These are phyloP conservation scores for Carpatolechia fugitivella DNA, from an alignment of 2,888 invertebrate genomes.

Conservation along the genomic window DNA sequence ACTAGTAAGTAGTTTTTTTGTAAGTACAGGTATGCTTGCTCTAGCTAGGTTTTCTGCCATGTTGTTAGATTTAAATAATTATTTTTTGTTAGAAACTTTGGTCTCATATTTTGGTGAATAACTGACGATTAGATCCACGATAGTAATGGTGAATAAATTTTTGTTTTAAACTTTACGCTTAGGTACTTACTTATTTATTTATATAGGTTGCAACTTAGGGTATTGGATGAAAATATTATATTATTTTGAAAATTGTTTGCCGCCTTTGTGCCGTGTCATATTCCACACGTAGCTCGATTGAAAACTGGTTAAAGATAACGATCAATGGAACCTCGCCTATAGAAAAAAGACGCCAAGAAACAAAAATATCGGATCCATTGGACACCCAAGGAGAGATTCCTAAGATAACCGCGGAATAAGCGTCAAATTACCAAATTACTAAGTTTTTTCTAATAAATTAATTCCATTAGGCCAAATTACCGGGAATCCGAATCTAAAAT, in stretches of 20 bases:
- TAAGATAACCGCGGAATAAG: slow-evolving; percentile 25
- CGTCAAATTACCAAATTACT: slow-evolving; percentile 26
- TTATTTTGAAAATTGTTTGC: not conserved
- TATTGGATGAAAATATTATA: not conserved
- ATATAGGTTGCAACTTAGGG: too few relatives aligned
- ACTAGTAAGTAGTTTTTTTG: too few relatives aligned
- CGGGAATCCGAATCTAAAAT: slow-evolving; percentile 21
- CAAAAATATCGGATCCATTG: slow-evolving; percentile 9
- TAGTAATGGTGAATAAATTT: too few relatives aligned
- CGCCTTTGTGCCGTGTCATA: not conserved
- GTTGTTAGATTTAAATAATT: too few relatives aligned
- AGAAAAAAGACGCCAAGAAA: slow-evolving; percentile 1
- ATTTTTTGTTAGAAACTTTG: too few relatives aligned
- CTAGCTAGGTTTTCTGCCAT: too few relatives aligned
- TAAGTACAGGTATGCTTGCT: too few relatives aligned
- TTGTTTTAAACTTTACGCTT: too few relatives aligned
- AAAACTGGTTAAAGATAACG: slow-evolving; percentile 7
- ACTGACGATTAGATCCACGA: too few relatives aligned
- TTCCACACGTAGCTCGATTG: not conserved
- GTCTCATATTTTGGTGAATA: too few relatives aligned
- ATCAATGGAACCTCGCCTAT: not conserved
- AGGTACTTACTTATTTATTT: too few relatives aligned
- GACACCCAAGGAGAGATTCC: slow-evolving; percentile 31
- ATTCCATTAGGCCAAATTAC: slow-evolving; percentile 32
- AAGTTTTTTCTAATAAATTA: slow-evolving; percentile 31